A percentile compares a stretch with the other conserved stretches of the same genome.
These are phyloP conservation scores for Notothenia coriiceps DNA, from an alignment of 2,113 vertebrate genomes.

Conservation along the genomic window DNA sequence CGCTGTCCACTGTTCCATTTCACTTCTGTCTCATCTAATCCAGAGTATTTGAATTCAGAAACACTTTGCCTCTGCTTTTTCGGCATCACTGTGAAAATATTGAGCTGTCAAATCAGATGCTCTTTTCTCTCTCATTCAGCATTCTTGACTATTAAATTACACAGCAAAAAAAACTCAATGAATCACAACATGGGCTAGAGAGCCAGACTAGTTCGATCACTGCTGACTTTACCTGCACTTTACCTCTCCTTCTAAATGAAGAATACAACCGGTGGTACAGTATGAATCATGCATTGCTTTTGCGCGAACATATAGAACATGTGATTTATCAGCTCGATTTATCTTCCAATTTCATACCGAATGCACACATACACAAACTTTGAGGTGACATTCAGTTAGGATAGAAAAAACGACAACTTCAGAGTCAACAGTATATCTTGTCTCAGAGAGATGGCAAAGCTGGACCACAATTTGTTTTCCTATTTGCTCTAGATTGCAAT, in stretches of 20 bases:
- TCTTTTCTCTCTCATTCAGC: slow-evolving; percentile 55
- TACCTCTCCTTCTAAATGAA: slow-evolving; percentile 23
- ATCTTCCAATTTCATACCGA: neutral
- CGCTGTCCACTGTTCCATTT: slow-evolving; percentile 57
- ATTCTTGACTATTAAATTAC: slow-evolving; percentile 57
- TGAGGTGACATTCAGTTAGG: slow-evolving; percentile 11
- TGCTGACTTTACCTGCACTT: slow-evolving; percentile 25
- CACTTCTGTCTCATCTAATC: slow-evolving; percentile 49
- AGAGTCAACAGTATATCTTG: slow-evolving; percentile 26
- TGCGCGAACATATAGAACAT: neutral
- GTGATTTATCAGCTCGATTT: neutral
- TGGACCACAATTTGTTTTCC: slow-evolving; percentile 61
- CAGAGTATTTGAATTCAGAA: slow-evolving; percentile 47
- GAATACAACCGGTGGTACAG: neutral
- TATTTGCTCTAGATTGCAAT: slow-evolving; percentile 55
- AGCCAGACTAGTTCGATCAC: slow-evolving; percentile 20
- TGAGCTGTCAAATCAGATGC: slow-evolving; percentile 68
- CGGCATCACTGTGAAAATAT: slow-evolving; percentile 34
- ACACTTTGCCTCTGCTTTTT: slow-evolving; percentile 45
- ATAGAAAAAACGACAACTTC: neutral
- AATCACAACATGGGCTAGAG: slow-evolving; percentile 35
- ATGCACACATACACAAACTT: slow-evolving; percentile 3
- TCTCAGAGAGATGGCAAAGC: slow-evolving; percentile 30
- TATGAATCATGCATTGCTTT: slow-evolving; percentile 21
- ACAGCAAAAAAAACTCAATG: slow-evolving; percentile 54